phyloP scores from a whole-genome alignment of 2,888 invertebrate genomes.

The Brachyptera risi region DNA sequence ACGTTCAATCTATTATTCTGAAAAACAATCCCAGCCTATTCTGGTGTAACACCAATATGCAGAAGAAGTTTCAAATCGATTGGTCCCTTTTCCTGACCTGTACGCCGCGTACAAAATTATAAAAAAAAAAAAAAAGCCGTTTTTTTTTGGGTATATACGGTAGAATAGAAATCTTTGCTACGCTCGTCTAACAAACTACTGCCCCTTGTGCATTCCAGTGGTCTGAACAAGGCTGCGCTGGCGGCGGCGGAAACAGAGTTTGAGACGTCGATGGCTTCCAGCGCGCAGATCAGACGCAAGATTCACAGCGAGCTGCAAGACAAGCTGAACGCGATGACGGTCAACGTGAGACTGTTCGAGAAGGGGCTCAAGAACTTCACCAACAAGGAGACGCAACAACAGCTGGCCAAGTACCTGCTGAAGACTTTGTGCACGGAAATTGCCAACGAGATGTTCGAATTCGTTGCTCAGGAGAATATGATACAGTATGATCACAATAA shows the following conservation, averaged over 20 bases:
- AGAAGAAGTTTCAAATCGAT: no score
- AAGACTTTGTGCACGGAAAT: slow-evolving; percentile 82
- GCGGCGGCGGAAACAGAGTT: slow-evolving; percentile 68
- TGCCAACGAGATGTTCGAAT: slow-evolving; percentile 70
- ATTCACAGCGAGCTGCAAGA: slow-evolving; percentile 79
- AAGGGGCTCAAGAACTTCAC: slow-evolving; percentile 60
- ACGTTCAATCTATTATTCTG: no score
- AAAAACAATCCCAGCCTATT: no score
- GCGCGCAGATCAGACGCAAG: slow-evolving; percentile 65
- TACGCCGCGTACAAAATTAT: no score
- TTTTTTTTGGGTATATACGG: no score
- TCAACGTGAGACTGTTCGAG: slow-evolving; percentile 73
- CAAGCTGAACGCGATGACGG: slow-evolving; percentile 69
- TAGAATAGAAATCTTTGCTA: no score
- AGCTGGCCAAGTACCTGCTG: slow-evolving; percentile 75
- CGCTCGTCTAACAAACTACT: no score
- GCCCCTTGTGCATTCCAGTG: no score
- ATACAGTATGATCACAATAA: slow-evolving; percentile 37
- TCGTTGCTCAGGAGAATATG: slow-evolving; percentile 70
- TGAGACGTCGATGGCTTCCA: slow-evolving; percentile 67
- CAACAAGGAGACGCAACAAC: slow-evolving; percentile 54
- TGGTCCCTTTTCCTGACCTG: no score
- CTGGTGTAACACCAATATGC: no score
- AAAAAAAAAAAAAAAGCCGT: no score
- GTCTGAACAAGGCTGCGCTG: slow-evolving; percentile 62